phyloP scores from a whole-genome alignment of 2,113 vertebrate species.

The Varanus salvator region DNA sequence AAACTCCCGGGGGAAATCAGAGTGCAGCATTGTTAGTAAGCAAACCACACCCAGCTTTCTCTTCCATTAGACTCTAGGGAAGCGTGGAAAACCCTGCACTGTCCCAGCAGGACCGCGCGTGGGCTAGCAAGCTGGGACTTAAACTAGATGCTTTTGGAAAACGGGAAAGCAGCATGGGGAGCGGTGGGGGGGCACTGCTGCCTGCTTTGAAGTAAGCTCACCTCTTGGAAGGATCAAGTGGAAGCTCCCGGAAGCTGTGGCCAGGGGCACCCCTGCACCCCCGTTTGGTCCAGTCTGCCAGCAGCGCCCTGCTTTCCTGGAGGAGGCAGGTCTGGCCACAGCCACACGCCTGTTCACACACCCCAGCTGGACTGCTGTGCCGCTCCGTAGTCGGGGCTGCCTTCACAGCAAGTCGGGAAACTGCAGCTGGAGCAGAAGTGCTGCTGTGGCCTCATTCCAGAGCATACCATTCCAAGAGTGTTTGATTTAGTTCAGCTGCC shows the following conservation, averaged over 20 bases:
- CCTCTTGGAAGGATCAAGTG: background rate
- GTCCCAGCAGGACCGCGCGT: no score
- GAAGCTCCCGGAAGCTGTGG: background rate
- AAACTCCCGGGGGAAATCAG: background rate
- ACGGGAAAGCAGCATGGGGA: background rate
- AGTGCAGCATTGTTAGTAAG: background rate
- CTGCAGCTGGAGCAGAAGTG: no score
- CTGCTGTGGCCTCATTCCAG: background rate
- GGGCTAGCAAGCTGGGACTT: background rate
- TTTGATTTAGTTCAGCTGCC: background rate
- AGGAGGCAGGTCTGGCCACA: background rate
- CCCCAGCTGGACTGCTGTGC: background rate
- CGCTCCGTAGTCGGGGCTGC: no score
- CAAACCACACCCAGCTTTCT: background rate
- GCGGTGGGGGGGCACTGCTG: background rate
- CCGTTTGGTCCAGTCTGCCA: background rate
- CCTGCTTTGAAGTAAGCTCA: background rate
- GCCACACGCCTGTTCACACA: background rate
- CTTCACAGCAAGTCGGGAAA: background rate
- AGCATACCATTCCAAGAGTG: background rate
- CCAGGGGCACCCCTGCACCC: no score
- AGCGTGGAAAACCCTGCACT: background rate
- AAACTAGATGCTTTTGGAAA: background rate
- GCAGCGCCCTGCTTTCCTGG: background rate
- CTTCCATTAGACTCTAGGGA: background rate